Conservation (phyloP, 1,140 invertebrate genomes). For the Drosophila mojavensis region DNA sequence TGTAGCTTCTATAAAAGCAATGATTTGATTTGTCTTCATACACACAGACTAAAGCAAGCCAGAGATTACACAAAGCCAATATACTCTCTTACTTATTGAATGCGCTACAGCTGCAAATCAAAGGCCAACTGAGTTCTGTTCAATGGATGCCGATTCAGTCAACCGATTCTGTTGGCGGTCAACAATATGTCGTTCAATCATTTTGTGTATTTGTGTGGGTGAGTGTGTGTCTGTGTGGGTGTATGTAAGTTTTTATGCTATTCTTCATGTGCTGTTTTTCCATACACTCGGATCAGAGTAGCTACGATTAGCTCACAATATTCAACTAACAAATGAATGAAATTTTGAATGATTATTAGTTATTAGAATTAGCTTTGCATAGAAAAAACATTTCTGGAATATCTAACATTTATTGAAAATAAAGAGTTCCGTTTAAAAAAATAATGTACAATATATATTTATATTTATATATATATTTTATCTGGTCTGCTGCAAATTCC, state of each 20-base stretch:
- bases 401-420: too few relatives aligned
- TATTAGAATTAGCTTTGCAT: too few relatives aligned
- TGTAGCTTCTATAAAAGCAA: too few relatives aligned
- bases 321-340: background rate
- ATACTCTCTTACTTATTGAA: too few relatives aligned
- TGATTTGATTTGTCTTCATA: too few relatives aligned
- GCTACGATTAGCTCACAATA: slow-evolving; percentile 5
- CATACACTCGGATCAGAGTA: background rate
- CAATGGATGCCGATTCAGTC: slow-evolving; percentile 31
- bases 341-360: background rate
- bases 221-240: background rate
- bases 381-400: too few relatives aligned
- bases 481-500: too few relatives aligned
- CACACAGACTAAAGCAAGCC: too few relatives aligned
- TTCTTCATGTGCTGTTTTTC: slow-evolving; percentile 14
- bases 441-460: too few relatives aligned
- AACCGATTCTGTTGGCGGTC: slow-evolving; percentile 33
- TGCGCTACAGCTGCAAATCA: slow-evolving; percentile 50
- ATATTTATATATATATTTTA: too few relatives aligned
- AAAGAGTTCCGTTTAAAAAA: too few relatives aligned
- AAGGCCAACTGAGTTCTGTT: slow-evolving; percentile 42
- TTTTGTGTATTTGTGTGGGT: background rate
- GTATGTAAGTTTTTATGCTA: background rate
- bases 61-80: too few relatives aligned
- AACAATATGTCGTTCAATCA: slow-evolving; percentile 27